phyloP scores from a whole-genome alignment of 2,797 vertebrate genomes.

The Eulemur mongoz region DNA sequence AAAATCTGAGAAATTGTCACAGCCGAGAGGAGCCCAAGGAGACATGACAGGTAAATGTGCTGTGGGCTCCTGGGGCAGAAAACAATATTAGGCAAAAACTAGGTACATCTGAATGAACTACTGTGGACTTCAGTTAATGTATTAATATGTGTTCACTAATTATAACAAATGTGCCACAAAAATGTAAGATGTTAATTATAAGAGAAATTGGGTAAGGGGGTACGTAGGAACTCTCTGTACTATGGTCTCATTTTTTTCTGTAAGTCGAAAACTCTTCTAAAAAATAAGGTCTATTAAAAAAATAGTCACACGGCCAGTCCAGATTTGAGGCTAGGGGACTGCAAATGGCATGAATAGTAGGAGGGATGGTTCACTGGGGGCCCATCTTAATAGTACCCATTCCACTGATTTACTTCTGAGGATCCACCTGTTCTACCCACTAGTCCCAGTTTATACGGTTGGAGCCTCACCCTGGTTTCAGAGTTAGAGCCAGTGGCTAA shows the following conservation, averaged over 20 bases:
- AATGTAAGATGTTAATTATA: background rate
- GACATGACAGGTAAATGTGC: background rate
- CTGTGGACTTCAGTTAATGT: background rate
- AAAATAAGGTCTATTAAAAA: background rate
- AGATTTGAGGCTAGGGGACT: background rate
- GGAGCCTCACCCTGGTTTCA: background rate
- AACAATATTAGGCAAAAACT: background rate
- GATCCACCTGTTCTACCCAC: background rate
- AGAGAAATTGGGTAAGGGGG: background rate
- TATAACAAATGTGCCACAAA: background rate
- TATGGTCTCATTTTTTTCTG: background rate
- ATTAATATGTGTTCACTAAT: background rate
- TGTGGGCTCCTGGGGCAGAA: background rate
- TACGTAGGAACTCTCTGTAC: background rate
- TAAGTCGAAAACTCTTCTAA: background rate
- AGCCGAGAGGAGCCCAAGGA: background rate
- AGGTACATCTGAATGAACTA: background rate
- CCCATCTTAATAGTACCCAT: background rate
- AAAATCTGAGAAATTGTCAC: constrained; percentile 9
- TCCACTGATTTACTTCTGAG: background rate
- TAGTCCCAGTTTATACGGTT: background rate
- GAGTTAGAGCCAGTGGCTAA: background rate
- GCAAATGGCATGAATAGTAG: background rate
- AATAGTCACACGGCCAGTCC: background rate
- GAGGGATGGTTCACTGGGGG: background rate